Percentiles rank a stretch among this genome's conserved stretches.
Conservation (phyloP, 2,113 vertebrate genomes). For the Boulengeromyrus knoepffleri region DNA sequence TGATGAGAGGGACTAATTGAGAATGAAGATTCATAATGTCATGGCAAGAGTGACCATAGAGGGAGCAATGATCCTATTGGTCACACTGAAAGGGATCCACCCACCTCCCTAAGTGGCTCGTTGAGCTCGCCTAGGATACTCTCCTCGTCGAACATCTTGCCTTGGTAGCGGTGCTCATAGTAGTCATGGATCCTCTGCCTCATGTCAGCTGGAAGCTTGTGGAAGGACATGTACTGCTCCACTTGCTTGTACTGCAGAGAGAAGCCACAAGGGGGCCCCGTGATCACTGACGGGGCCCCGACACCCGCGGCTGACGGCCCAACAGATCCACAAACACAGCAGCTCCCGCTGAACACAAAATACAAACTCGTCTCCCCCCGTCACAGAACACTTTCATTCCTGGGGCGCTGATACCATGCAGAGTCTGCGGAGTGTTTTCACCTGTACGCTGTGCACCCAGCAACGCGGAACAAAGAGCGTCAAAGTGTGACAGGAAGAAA, state of each 20-base stretch:
- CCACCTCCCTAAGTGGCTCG: conserved; percentile 88
- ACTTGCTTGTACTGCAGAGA: conserved; percentile 88
- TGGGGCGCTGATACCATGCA: neutral
- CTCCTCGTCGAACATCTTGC: conserved; percentile 98
- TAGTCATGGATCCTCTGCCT: conserved; percentile 95
- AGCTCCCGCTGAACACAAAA: neutral
- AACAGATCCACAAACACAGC: neutral
- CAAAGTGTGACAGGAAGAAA: neutral
- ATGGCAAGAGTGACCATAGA: neutral
- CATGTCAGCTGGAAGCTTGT: conserved; percentile 91
- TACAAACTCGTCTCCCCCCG: neutral
- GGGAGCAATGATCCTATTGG: neutral
- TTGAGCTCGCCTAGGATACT: conserved; percentile 95
- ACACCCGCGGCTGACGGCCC: neutral
- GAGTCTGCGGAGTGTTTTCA: neutral
- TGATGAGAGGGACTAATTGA: neutral
- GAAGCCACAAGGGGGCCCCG: conserved; percentile 7
- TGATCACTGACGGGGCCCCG: neutral
- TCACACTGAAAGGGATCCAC: conserved; percentile 1
- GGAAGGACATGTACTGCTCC: conserved; percentile 99
- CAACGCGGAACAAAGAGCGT: neutral
- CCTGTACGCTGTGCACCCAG: neutral
- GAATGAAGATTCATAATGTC: neutral
- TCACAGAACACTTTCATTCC: neutral
- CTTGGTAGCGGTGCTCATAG: conserved; percentile 96